Percentiles rank a stretch among this genome's conserved stretches.
Conservation (phyloP, 2,888 invertebrate species). For the Clitarchus hookeri region DNA sequence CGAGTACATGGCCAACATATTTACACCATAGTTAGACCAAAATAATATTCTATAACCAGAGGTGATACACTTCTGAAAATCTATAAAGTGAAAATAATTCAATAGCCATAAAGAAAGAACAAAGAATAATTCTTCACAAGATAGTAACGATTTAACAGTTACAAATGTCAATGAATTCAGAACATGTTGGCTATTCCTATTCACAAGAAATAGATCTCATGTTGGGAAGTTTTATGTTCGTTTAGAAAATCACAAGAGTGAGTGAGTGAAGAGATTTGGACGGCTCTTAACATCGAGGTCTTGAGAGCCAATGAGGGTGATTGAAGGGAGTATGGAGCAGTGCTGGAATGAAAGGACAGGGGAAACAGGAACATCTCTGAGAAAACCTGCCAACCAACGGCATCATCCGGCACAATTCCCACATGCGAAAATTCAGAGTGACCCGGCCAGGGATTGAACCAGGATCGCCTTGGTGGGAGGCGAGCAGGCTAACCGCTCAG, state of each 20-base stretch:
- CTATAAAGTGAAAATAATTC: constrained; percentile 38
- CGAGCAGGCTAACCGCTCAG: too few species aligned
- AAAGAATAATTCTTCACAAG: constrained; percentile 43
- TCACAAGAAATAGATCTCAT: not conserved
- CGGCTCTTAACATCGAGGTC: too few species aligned
- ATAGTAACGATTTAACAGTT: not conserved
- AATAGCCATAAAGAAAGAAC: constrained; percentile 44
- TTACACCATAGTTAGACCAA: constrained; percentile 42
- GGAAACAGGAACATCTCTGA: too few species aligned
- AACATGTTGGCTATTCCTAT: not conserved
- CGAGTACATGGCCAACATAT: constrained; percentile 43
- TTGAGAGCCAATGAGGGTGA: too few species aligned
- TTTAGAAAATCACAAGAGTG: not conserved
- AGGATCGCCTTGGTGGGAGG: too few species aligned
- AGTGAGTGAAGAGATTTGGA: too few species aligned
- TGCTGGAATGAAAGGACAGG: too few species aligned
- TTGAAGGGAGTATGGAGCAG: too few species aligned
- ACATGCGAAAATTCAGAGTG: too few species aligned
- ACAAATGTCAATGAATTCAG: constrained; percentile 12
- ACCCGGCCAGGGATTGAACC: too few species aligned
- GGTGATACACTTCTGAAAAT: constrained; percentile 44
- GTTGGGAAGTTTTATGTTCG: not conserved
- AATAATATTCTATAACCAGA: constrained; percentile 45
- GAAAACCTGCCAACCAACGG: too few species aligned
- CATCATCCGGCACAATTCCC: too few species aligned